Conservation (phyloP, 1,140 invertebrate species). For the Epicauta chinensis region DNA sequence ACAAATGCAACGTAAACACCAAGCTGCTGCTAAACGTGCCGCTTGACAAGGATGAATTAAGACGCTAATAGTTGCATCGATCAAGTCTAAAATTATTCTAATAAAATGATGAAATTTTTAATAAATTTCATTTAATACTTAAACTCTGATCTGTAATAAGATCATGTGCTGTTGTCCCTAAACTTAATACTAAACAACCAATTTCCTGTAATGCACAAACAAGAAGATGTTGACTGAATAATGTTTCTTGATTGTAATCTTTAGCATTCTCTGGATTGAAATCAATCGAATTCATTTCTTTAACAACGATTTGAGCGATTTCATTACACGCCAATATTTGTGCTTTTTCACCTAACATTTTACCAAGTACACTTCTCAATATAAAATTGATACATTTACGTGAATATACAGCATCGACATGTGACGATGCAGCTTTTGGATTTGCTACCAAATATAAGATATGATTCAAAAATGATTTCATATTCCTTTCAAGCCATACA, state of each 20-base stretch:
- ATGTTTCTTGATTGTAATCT: slow-evolving; percentile 80
- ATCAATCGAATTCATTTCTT: slow-evolving; percentile 93
- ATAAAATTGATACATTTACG: slow-evolving; percentile 97
- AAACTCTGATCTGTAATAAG: slow-evolving; percentile 80
- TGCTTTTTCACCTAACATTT: slow-evolving; percentile 92
- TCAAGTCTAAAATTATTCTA: slow-evolving; percentile 43
- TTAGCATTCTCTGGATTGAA: slow-evolving; percentile 86
- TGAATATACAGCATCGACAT: slow-evolving; percentile 96
- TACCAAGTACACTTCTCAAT: slow-evolving; percentile 81
- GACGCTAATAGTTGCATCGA: slow-evolving; percentile 62
- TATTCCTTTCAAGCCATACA: slow-evolving; percentile 89
- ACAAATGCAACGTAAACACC: slow-evolving; percentile 88
- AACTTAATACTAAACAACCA: slow-evolving; percentile 72
- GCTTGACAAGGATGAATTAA: slow-evolving; percentile 90
- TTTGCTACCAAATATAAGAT: slow-evolving; percentile 88
- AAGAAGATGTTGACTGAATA: slow-evolving; percentile 90
- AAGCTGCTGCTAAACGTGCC: slow-evolving; percentile 86
- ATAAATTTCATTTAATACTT: slow-evolving; percentile 46
- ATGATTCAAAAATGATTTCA: slow-evolving; percentile 78
- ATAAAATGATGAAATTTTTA: background rate
- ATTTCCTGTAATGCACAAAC: slow-evolving; percentile 93
- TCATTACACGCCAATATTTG: slow-evolving; percentile 94
- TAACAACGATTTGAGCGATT: slow-evolving; percentile 83
- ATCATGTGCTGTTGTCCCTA: slow-evolving; percentile 88
- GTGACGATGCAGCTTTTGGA: slow-evolving; percentile 88